phyloP scores from a whole-genome alignment of 2,888 invertebrate genomes.

The Leptura quadrifasciata region DNA sequence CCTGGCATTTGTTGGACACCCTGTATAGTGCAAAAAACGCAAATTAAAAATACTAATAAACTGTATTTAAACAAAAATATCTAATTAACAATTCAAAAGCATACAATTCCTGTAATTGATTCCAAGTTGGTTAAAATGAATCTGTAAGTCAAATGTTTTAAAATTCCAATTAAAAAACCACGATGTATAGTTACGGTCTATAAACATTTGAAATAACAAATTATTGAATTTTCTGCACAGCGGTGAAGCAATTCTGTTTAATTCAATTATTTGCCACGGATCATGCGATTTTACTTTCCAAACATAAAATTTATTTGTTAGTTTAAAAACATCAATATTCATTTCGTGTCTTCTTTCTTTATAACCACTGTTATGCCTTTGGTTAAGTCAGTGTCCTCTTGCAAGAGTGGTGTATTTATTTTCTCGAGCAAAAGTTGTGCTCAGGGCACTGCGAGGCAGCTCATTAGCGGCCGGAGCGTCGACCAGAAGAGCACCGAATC shows the following conservation, averaged over 20 bases:
- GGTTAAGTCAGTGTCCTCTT: conserved; percentile 44
- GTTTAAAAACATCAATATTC: background rate
- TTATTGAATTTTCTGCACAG: background rate
- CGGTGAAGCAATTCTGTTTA: background rate
- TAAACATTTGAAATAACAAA: background rate
- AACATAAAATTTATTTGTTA: background rate
- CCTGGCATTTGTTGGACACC: too few species aligned
- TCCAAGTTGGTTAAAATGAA: too few species aligned
- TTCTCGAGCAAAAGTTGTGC: conserved; percentile 10
- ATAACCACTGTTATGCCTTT: background rate
- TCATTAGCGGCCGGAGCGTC: conserved; percentile 62
- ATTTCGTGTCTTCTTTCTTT: background rate
- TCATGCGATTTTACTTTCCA: background rate
- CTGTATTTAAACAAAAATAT: too few species aligned
- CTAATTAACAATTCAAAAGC: too few species aligned
- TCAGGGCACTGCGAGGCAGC: conserved; percentile 44
- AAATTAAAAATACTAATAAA: too few species aligned
- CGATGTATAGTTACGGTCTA: background rate
- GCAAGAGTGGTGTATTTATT: conserved; percentile 4
- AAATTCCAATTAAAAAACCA: background rate
- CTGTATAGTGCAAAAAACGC: too few species aligned
- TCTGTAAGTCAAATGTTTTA: background rate
- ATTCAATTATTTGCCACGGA: background rate
- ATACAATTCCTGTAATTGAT: too few species aligned
- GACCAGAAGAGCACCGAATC: conserved; percentile 57